Percentiles rank a stretch among this genome's conserved stretches.
phyloP scores from a whole-genome alignment of 2,113 vertebrate genomes.

The Nothocercus nigrocapillus region DNA sequence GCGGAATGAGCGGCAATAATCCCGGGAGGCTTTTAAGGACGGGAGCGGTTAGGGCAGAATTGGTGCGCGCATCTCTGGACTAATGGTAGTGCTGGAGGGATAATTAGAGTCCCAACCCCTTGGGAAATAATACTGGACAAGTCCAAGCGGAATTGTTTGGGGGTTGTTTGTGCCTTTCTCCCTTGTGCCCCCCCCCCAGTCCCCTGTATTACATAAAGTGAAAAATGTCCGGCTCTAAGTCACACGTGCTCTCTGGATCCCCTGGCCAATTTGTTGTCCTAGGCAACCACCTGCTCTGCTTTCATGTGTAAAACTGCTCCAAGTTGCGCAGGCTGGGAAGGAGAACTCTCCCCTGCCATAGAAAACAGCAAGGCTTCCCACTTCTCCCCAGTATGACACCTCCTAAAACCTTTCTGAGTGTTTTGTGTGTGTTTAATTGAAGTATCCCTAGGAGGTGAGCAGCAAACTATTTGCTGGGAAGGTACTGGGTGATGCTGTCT shows the following conservation, averaged over 20 bases:
- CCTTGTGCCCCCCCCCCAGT: background rate
- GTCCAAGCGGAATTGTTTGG: background rate
- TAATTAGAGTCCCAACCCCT: background rate
- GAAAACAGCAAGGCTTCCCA: background rate
- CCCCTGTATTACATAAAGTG: background rate
- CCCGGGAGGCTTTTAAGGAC: constrained; percentile 20
- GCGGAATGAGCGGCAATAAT: background rate
- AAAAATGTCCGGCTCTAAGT: background rate
- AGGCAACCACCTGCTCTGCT: background rate
- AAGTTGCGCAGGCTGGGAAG: accelerated
- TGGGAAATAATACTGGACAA: background rate
- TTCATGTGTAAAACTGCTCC: background rate
- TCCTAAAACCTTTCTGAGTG: background rate
- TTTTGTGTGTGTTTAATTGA: background rate
- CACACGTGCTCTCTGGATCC: background rate
- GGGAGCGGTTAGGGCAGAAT: background rate
- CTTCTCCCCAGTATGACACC: background rate
- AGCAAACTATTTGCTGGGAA: background rate
- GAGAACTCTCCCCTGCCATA: background rate
- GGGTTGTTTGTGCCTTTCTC: background rate
- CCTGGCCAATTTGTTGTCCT: background rate
- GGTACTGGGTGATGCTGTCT: background rate
- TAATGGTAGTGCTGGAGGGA: background rate
- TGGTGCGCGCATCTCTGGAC: background rate
- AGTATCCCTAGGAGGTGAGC: background rate